phyloP scores from a whole-genome alignment of 2,888 invertebrate genomes.

The Acleris literana region DNA sequence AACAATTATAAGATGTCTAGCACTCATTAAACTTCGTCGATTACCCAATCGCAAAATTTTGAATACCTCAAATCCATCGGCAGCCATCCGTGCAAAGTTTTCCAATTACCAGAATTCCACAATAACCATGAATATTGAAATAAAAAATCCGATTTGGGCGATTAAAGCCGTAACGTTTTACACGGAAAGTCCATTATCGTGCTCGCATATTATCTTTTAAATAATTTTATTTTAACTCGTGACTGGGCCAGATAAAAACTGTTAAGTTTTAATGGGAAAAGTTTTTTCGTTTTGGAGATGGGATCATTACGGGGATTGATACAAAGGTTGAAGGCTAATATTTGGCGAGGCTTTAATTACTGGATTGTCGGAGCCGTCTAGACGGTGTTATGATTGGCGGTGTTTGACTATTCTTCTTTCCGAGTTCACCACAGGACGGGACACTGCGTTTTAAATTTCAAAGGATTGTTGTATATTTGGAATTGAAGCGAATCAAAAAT shows the following conservation, averaged over 20 bases:
- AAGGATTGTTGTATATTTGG: no score
- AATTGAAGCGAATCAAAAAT: no score
- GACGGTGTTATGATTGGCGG: background rate
- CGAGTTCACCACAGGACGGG: background rate
- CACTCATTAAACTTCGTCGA: slow-evolving; percentile 34
- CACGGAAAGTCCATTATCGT: slow-evolving; percentile 31
- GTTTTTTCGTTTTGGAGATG: slow-evolving; percentile 29
- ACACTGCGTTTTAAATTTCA: background rate
- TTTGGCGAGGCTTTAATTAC: slow-evolving; percentile 13
- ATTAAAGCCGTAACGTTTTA: slow-evolving; percentile 26
- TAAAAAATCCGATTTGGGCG: slow-evolving; percentile 18
- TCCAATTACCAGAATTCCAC: slow-evolving; percentile 34
- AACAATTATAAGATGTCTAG: slow-evolving; percentile 29
- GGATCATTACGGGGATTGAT: slow-evolving; percentile 21
- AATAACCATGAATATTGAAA: slow-evolving; percentile 33
- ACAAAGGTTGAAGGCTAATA: slow-evolving; percentile 14
- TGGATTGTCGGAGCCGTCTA: slow-evolving; percentile 2
- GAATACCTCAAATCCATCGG: slow-evolving; percentile 24
- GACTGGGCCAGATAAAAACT: slow-evolving; percentile 33
- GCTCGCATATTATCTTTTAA: slow-evolving; percentile 31
- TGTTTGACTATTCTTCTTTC: background rate
- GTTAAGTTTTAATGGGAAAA: slow-evolving; percentile 37
- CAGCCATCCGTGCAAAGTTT: slow-evolving; percentile 30
- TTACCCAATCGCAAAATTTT: slow-evolving; percentile 26
- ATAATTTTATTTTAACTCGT: slow-evolving; percentile 36